These are phyloP conservation scores for Cerastis rubricosa DNA, from an alignment of 2,888 invertebrate species.

Conservation along the genomic window DNA sequence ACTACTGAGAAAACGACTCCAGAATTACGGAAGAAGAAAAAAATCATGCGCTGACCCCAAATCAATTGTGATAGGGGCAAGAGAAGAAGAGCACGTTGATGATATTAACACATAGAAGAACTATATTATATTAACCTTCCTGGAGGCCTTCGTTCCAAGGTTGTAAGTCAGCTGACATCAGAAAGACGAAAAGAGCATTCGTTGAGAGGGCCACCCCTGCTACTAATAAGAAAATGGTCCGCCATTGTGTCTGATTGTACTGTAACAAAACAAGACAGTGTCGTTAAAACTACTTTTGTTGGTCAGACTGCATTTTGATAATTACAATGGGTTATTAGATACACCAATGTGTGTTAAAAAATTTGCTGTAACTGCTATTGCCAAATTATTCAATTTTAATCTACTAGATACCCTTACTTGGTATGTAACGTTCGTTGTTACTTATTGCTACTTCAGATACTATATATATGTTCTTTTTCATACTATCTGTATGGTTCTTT, in stretches of 20 bases:
- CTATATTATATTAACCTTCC: slow-evolving; percentile 41
- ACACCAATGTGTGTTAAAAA: too few relatives aligned
- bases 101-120: neutral
- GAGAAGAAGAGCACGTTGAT: neutral
- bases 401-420: too few relatives aligned
- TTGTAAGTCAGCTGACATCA: slow-evolving; percentile 92
- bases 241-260: slow-evolving; percentile 89
- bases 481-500: too few relatives aligned
- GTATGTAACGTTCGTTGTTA: too few relatives aligned
- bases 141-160: slow-evolving; percentile 91
- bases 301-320: neutral
- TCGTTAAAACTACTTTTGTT: neutral
- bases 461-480: too few relatives aligned
- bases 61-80: neutral
- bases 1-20: neutral
- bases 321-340: neutral
- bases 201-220: slow-evolving; percentile 91
- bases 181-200: slow-evolving; percentile 92
- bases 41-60: neutral
- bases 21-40: neutral
- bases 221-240: slow-evolving; percentile 92
- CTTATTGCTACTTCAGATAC: too few relatives aligned
- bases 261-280: slow-evolving; percentile 58
- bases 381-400: too few relatives aligned
- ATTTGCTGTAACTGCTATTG: too few relatives aligned